Conservation (phyloP, 2,113 vertebrate species). For the Mus spicilegus region DNA sequence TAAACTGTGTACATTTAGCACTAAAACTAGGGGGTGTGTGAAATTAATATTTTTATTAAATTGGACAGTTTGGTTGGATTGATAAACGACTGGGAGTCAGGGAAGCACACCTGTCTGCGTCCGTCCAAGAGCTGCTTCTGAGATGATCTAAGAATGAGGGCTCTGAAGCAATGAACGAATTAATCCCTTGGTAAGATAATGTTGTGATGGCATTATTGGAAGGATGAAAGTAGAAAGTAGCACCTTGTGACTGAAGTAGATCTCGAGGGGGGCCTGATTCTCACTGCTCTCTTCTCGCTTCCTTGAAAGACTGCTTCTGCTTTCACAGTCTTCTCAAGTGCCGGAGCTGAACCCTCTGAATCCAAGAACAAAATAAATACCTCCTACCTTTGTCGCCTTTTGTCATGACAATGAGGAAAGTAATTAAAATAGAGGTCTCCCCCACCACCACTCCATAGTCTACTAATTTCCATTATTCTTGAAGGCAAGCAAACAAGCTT, state of each 20-base stretch:
- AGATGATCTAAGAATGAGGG: background rate
- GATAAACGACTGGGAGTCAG: background rate
- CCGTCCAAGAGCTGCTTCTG: background rate
- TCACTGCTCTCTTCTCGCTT: background rate
- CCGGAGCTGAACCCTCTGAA: background rate
- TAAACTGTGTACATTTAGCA: background rate
- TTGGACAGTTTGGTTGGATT: background rate
- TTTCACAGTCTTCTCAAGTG: background rate
- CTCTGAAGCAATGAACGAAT: background rate
- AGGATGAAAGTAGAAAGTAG: background rate
- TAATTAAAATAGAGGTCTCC: background rate
- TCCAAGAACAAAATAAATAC: background rate
- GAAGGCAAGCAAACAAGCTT: background rate
- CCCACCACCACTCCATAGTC: rapidly evolving
- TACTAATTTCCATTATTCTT: background rate
- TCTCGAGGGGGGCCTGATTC: too few relatives aligned
- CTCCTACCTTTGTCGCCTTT: background rate
- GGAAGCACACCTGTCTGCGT: background rate
- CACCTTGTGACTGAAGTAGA: background rate
- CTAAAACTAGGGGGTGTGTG: background rate
- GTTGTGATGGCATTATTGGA: background rate
- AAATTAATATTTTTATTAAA: background rate
- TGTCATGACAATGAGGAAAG: background rate
- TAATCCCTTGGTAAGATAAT: background rate
- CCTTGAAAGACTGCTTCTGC: background rate